phyloP scores from a whole-genome alignment of 2,113 vertebrate species.

The Periophthalmodon schlosseri region DNA sequence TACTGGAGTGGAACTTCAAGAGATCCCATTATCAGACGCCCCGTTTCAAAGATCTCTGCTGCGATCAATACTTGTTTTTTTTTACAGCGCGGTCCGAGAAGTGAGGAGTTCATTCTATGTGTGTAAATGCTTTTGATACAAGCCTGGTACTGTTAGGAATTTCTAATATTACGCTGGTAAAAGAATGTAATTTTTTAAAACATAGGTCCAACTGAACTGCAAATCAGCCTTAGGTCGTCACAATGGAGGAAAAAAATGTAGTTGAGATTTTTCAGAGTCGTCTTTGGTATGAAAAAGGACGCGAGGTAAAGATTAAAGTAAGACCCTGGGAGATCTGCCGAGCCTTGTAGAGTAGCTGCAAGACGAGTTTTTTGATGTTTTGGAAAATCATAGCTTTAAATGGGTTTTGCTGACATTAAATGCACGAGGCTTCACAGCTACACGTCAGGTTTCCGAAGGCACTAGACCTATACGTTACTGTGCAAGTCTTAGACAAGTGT shows the following conservation, averaged over 20 bases:
- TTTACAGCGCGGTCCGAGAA: constrained; percentile 50
- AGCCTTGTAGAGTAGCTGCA: constrained; percentile 49
- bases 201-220: constrained; percentile 40
- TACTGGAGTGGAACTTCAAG: constrained; percentile 63
- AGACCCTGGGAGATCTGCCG: constrained; percentile 58
- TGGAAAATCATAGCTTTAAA: constrained; percentile 50
- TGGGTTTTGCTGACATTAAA: constrained; percentile 62
- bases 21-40: constrained; percentile 66
- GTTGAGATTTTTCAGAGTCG: constrained; percentile 40
- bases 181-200: constrained; percentile 50
- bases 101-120: constrained; percentile 25
- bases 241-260: constrained; percentile 48
- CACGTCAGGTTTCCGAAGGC: constrained; percentile 34
- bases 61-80: constrained; percentile 66
- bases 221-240: constrained; percentile 51
- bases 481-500: constrained; percentile 2
- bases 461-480: constrained; percentile 1
- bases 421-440: constrained; percentile 32
- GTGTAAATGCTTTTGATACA: constrained; percentile 4
- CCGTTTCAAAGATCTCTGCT: constrained; percentile 53
- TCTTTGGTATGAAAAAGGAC: constrained; percentile 50
- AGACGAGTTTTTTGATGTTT: constrained; percentile 62
- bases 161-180: constrained; percentile 39
- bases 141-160: constrained; percentile 52
- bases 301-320: constrained; percentile 64